Base-by-base conservation (phyloP, 2,888 invertebrate genomes). In the Rhodophaea formosa region DNA sequence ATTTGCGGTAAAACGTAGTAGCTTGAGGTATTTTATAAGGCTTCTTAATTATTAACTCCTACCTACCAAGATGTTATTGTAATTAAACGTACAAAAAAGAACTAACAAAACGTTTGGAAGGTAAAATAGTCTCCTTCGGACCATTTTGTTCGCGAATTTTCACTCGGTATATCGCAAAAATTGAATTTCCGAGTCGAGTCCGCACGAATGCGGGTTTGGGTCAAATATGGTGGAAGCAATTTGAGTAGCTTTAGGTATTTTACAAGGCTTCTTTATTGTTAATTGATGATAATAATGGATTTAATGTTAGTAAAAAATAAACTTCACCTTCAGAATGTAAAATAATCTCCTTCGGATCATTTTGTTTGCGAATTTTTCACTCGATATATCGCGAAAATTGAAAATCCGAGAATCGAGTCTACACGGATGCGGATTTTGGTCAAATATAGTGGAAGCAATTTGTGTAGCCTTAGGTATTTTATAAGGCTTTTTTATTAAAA, bases 81-180 rank as follows among this genome's bases (percentile, higher is more conserved):
- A 23, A 3, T 23, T 23, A 23, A 3, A 23, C 2, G 23, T 23
- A 23, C 5, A 23, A 23, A 23, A 3, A 23, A 23, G 53, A 58
- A 49, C 35, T 44, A 59, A 52, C 43, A 53, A 42, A 32, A 52
- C 52, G 35, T 59, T 57, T 46, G 43, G 17, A 54, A 59, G 51
- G 49, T 30, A 35, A 35, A 39, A 35, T 51, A 17, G 12, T 51
- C 51, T 51, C 32, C 17, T 35, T 35, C 17, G 12, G 32, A 35
- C 16, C 51, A 16, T 35, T 51, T 35, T 15, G 51, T 16, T 39
- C 23, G 14, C 16, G 10, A 47, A 35, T 39, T 35, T 51, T 35
- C 51, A 12, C 35, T 35, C 8, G 17, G n/a, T 12, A 51, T 12
- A 35, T 51, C 32, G 1, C 30, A 5, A 8, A 35, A 51, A 51